Conservation (phyloP, 2,797 vertebrate genomes). For the Emydoidea blandingii region DNA sequence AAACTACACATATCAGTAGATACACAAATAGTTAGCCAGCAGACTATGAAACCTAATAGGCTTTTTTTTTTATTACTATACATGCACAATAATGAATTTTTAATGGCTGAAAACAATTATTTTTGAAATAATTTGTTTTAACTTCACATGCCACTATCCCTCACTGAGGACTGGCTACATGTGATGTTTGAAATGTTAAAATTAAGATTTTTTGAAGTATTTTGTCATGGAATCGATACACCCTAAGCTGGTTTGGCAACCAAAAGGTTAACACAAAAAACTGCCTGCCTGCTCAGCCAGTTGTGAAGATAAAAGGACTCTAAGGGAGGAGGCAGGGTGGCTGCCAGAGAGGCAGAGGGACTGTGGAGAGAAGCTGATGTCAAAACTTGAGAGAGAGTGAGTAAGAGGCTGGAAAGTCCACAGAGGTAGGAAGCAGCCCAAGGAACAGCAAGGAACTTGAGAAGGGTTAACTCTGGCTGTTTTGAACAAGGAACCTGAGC, state of each 20-base stretch:
- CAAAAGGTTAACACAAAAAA: background rate
- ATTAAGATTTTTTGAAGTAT: background rate
- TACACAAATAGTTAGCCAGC: background rate
- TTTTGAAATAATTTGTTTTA: background rate
- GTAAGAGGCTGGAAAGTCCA: background rate
- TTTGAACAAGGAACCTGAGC: background rate
- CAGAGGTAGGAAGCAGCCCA: background rate
- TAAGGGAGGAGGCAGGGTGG: background rate
- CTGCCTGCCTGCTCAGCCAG: background rate
- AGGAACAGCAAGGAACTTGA: background rate
- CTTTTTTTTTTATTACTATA: background rate
- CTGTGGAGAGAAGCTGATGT: background rate
- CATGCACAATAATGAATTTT: background rate
- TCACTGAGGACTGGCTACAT: background rate
- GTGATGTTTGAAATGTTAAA: background rate
- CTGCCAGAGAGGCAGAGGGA: background rate
- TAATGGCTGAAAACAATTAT: background rate
- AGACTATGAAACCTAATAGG: background rate
- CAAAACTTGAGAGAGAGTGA: background rate
- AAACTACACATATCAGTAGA: background rate
- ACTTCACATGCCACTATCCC: background rate
- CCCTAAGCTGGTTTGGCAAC: background rate
- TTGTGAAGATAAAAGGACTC: background rate
- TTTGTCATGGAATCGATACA: background rate
- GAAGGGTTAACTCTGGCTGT: background rate